Evolutionary conservation across 2,888 invertebrate species (phyloP).

Genomic region (Pachymerium ferrugineum): DNA sequence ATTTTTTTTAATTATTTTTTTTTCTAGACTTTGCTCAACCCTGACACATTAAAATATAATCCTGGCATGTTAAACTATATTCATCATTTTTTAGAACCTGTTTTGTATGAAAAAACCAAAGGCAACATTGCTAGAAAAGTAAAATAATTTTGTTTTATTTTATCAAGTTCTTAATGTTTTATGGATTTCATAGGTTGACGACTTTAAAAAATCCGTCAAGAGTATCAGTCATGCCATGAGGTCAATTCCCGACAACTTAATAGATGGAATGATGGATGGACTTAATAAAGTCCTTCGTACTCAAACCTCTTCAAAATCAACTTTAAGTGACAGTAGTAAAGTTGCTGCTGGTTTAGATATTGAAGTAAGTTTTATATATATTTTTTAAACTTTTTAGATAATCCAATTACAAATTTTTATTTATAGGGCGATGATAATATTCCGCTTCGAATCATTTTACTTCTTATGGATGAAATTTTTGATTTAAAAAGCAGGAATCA

Average conservation of each 20-base stretch:
- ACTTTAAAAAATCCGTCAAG: slow-evolving; percentile 72
- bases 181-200: slow-evolving; percentile 57
- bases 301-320: neutral
- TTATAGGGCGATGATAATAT: slow-evolving; percentile 62
- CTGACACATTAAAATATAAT: slow-evolving; percentile 57
- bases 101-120: slow-evolving; percentile 61
- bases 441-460: slow-evolving; percentile 69
- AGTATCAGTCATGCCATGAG: slow-evolving; percentile 67
- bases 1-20: neutral
- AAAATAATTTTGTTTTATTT: neutral
- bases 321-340: slow-evolving; percentile 43
- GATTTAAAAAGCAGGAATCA: slow-evolving; percentile 73
- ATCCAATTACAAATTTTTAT: slow-evolving; percentile 4
- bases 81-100: slow-evolving; percentile 62
- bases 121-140: slow-evolving; percentile 48
- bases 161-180: neutral
- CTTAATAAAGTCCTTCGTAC: slow-evolving; percentile 64
- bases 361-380: slow-evolving; percentile 50
- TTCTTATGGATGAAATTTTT: slow-evolving; percentile 78
- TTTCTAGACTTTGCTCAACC: slow-evolving; percentile 57
- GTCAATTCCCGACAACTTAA: slow-evolving; percentile 80
- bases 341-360: slow-evolving; percentile 51
- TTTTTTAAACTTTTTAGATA: neutral
- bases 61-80: slow-evolving; percentile 59
- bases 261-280: slow-evolving; percentile 75